Conservation (phyloP, 1,140 invertebrate genomes). For the Hylaeus volcanicus region DNA sequence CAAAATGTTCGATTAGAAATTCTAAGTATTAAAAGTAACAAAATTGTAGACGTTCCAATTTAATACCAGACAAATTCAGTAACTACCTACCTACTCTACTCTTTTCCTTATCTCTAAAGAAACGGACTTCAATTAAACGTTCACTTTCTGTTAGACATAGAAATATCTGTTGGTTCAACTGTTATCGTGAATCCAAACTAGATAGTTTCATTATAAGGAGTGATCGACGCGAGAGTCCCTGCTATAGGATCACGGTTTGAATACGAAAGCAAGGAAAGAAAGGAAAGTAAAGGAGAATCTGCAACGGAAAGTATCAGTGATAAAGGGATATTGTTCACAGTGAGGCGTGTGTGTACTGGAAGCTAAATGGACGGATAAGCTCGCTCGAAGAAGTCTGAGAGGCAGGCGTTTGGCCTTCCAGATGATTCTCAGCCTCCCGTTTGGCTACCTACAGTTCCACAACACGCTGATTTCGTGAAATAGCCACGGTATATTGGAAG, state of each 20-base stretch:
- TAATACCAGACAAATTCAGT: too few species aligned
- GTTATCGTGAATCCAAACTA: neutral
- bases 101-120: too few species aligned
- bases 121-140: neutral
- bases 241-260: neutral
- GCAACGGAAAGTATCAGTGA: constrained; percentile 52
- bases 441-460: neutral
- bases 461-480: constrained; percentile 28
- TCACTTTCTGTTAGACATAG: neutral
- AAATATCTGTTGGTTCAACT: neutral
- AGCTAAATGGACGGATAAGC: constrained; percentile 70
- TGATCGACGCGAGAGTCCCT: neutral
- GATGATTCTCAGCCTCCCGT: constrained; percentile 40
- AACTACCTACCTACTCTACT: too few species aligned
- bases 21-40: too few species aligned
- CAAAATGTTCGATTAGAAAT: too few species aligned
- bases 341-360: constrained; percentile 48
- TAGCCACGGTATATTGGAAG: constrained; percentile 29
- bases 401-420: constrained; percentile 32
- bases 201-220: neutral
- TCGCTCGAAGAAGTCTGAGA: constrained; percentile 59
- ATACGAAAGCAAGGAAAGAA: constrained; percentile 2
- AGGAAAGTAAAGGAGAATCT: neutral
- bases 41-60: too few species aligned
- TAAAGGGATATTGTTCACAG: constrained; percentile 62